These are phyloP conservation scores for Macrocentrus cingulum DNA, from an alignment of 1,140 invertebrate genomes.

Conservation along the genomic window DNA sequence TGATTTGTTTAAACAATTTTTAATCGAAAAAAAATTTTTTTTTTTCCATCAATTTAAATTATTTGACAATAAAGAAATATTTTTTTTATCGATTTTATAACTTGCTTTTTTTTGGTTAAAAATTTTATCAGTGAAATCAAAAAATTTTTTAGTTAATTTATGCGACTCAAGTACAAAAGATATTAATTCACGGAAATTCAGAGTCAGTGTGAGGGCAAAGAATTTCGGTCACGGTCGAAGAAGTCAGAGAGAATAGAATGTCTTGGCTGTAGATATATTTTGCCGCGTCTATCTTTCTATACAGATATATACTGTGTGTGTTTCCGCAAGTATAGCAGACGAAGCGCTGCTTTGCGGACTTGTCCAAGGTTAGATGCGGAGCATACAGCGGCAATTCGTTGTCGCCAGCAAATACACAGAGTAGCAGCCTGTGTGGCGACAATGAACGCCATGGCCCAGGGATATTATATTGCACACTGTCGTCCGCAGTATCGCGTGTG, in stretches of 20 bases:
- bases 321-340: no score
- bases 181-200: conserved; percentile 30
- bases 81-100: no score
- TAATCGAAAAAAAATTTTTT: no score
- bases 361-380: not conserved
- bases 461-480: not conserved
- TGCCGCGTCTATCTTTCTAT: not conserved
- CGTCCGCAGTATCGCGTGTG: conserved; percentile 15
- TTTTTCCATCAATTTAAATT: no score
- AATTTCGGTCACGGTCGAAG: conserved; percentile 30
- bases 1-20: no score
- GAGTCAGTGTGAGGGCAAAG: conserved; percentile 24
- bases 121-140: not conserved
- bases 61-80: no score
- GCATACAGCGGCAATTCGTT: no score
- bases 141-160: conserved; percentile 14
- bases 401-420: no score
- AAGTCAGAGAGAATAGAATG: conserved; percentile 24
- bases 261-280: not conserved
- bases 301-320: no score
- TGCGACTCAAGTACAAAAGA: no score
- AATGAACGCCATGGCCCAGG: not conserved
- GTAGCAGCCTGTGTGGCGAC: not conserved
- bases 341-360: not conserved
- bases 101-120: no score